A percentile compares a stretch with the other conserved stretches of the same genome.
These are phyloP conservation scores for Creontiades dilutus DNA, from an alignment of 2,888 invertebrate species.

Conservation along the genomic window DNA sequence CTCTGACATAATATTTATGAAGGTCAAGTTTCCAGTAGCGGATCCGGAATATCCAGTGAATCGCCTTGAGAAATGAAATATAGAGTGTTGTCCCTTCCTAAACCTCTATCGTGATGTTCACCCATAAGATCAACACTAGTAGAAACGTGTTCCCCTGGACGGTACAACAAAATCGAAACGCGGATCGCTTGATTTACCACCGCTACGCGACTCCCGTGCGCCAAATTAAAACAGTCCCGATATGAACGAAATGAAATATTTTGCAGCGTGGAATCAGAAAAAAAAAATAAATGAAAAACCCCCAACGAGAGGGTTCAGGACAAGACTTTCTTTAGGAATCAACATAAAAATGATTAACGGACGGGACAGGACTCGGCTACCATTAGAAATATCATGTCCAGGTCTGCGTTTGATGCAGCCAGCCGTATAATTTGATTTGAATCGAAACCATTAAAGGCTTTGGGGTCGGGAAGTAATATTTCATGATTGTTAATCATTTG, in stretches of 20 bases:
- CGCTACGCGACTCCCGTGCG: constrained; percentile 48
- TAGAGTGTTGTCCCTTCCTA: background rate
- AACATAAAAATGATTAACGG: constrained; percentile 54
- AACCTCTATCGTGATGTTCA: background rate
- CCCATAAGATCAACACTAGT: background rate
- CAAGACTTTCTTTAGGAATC: constrained; percentile 47
- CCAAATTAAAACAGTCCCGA: constrained; percentile 38
- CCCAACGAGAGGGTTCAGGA: background rate
- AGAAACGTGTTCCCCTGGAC: constrained; percentile 6
- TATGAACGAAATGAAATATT: constrained; percentile 47
- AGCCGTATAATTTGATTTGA: constrained; percentile 63
- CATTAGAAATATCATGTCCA: constrained; percentile 62
- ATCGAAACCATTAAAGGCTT: constrained; percentile 66
- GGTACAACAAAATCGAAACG: background rate
- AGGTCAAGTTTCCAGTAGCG: constrained; percentile 14
- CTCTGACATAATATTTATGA: constrained; percentile 12
- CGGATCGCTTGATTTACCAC: constrained; percentile 33
- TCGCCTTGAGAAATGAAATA: background rate
- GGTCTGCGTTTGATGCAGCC: constrained; percentile 37
- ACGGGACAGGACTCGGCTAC: constrained; percentile 45
- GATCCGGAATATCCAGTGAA: background rate
- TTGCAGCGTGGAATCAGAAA: constrained; percentile 35
- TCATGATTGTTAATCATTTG: constrained; percentile 66
- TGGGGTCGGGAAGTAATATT: constrained; percentile 55
- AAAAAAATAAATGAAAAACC: constrained; percentile 15